Base-by-base conservation (phyloP, 2,797 vertebrate species). In the Chelmon rostratus region DNA sequence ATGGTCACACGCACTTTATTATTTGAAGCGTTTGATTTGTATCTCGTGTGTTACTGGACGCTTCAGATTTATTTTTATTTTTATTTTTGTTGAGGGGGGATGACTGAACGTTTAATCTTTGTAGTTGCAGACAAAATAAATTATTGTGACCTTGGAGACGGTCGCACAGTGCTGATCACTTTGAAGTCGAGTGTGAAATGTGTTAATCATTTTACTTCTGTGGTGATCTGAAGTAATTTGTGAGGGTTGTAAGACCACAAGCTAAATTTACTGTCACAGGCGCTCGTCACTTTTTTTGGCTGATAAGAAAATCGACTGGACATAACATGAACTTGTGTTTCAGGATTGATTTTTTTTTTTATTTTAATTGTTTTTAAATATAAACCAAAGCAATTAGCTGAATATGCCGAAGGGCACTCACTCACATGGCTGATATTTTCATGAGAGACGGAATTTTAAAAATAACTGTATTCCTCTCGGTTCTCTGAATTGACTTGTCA, bases 161-260 rank as follows among this genome's bases (percentile, higher is more conserved):
- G 95, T 96, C 95, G 96, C 93, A 94, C n/a, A 61, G 21, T 18
- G 28, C 90, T 92, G 93, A 95, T 94, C 92, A 95, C 92, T 95
- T 84, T 94, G 89, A 94, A 94, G 92, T 96, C 95, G 96, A 92
- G 96, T 94, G 95, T 96, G 92, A 96, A 94, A 96, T 93, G 46
- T 68, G 58, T 68, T 49, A 21, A 40, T 63, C 64, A 38, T 66
- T 66, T 65, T 46, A 75, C 54, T 73, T 84, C 9, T 73, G 50
- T 12, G 8, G 15, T 13, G 72, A 86, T 91, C 81, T 85, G 86
- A 89, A 68, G 85, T 95, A 85, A 95, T 94, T 94, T 92, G 86
- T 95, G 87, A 89, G 73, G 53, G 78, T 66, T 89, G 44, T 46
- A 68, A 68, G 6, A 58, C 25, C 31, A 1, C 49, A 76, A 23